Conservation (phyloP, 2,113 vertebrate species). For the Burhinus oedicnemus region DNA sequence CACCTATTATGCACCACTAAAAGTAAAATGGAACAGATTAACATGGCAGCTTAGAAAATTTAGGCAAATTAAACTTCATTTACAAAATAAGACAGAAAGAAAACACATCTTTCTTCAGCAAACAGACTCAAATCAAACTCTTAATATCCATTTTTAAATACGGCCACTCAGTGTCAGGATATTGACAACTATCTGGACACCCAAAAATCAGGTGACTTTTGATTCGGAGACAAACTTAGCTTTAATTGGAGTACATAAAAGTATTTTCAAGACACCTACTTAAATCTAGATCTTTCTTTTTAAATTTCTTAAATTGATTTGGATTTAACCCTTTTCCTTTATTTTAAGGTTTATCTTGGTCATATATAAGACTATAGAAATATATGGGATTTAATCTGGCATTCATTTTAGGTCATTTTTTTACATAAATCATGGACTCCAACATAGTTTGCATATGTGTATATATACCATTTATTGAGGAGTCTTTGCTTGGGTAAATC, state of each 20-base stretch:
- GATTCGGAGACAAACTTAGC: neutral
- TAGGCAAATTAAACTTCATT: neutral
- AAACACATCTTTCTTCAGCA: neutral
- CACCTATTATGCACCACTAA: neutral
- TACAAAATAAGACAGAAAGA: neutral
- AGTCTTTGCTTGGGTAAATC: neutral
- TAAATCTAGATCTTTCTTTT: neutral
- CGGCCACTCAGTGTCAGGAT: neutral
- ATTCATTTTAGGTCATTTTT: neutral
- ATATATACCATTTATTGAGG: neutral
- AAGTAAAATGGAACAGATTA: neutral
- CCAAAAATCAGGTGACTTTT: neutral
- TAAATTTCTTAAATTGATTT: neutral
- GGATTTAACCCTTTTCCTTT: neutral
- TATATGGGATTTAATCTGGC: neutral
- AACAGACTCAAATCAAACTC: neutral
- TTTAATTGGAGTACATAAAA: neutral
- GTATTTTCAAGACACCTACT: neutral
- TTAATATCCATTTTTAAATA: neutral
- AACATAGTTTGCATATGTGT: neutral
- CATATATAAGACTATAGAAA: neutral
- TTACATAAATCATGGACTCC: neutral
- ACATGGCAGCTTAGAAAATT: neutral
- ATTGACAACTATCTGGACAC: neutral
- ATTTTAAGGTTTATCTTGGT: neutral